Conservation (phyloP, 2,888 invertebrate species). For the Lymantria monacha region DNA sequence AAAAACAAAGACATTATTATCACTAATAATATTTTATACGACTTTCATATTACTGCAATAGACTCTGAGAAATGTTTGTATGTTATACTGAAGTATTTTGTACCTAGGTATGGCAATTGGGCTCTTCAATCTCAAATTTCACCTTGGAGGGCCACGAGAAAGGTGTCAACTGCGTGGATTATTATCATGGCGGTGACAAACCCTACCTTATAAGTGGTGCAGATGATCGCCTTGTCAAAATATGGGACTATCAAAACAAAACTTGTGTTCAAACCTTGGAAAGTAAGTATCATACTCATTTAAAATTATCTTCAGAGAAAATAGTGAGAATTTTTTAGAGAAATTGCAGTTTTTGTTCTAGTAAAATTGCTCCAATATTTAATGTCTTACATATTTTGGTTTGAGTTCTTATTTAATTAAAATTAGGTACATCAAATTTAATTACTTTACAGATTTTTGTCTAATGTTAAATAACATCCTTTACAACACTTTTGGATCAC, state of each 20-base stretch:
- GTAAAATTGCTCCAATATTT: no score
- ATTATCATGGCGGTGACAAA: conserved; percentile 99
- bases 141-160: conserved; percentile 99
- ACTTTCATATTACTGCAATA: no score
- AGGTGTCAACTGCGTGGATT: conserved; percentile 99
- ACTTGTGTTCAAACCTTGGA: conserved; percentile 99
- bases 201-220: conserved; percentile 99
- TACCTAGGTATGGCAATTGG: conserved; percentile 95
- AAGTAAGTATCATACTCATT: conserved; percentile 62
- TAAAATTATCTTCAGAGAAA: not conserved
- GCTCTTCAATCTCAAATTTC: conserved; percentile 98
- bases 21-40: no score
- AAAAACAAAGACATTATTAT: no score
- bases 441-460: no score
- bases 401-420: no score
- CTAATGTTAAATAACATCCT: no score
- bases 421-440: no score
- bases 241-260: conserved; percentile 99
- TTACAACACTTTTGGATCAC: no score
- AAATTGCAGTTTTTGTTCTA: no score
- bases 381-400: no score
- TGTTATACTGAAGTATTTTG: not conserved
- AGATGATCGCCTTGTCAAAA: conserved; percentile 98
- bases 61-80: no score
- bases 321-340: not conserved